These are phyloP conservation scores for Pseudococcus longispinus DNA, from an alignment of 2,888 invertebrate species.

Conservation along the genomic window DNA sequence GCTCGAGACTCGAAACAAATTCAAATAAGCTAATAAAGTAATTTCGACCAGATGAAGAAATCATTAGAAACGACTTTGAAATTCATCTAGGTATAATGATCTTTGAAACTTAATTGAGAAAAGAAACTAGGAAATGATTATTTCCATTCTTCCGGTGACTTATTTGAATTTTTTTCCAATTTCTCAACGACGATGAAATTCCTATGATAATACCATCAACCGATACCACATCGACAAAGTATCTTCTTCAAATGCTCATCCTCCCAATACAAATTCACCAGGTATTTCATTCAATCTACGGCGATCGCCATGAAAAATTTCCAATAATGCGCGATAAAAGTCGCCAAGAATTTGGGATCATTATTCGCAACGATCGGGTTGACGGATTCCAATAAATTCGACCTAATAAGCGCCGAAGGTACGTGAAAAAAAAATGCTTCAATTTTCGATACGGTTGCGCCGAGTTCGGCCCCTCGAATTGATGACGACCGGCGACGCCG, in stretches of 20 bases:
- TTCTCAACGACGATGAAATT: too few relatives aligned
- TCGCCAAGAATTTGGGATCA: not conserved
- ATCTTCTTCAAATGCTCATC: not conserved
- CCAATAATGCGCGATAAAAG: not conserved
- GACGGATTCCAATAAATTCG: not conserved
- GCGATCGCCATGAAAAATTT: not conserved
- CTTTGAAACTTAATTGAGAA: too few relatives aligned
- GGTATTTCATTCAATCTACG: not conserved
- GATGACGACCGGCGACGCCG: slow-evolving; percentile 16
- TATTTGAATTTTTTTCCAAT: too few relatives aligned
- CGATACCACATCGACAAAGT: not conserved
- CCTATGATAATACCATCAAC: not conserved
- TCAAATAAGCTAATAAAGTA: too few relatives aligned
- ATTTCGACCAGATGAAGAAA: too few relatives aligned
- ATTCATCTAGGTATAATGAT: too few relatives aligned
- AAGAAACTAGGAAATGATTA: too few relatives aligned
- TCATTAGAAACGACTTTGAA: too few relatives aligned
- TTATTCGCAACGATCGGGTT: not conserved
- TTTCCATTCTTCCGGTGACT: too few relatives aligned
- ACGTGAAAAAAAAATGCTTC: not conserved
- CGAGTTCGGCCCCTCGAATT: not conserved
- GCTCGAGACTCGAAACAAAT: not conserved
- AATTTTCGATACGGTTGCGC: slow-evolving; percentile 15
- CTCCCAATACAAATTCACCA: not conserved
- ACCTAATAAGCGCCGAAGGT: not conserved